Percentiles rank a stretch among this genome's conserved stretches.
These are phyloP conservation scores for Calyptomena viridis DNA, from an alignment of 2,113 vertebrate species.

Conservation along the genomic window DNA sequence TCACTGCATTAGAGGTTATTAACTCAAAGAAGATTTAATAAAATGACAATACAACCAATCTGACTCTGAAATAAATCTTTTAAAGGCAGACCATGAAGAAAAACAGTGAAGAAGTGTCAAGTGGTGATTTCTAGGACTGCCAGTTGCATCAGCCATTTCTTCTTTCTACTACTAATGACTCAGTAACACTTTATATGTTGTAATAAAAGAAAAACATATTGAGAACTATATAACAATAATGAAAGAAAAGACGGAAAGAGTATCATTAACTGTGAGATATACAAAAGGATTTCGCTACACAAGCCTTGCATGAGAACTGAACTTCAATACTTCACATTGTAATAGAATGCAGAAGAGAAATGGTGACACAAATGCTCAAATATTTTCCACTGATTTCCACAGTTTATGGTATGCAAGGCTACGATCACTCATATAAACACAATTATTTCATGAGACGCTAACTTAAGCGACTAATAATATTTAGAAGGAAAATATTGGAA, in stretches of 20 bases:
- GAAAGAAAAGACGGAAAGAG: neutral
- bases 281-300: neutral
- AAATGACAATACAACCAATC: neutral
- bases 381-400: neutral
- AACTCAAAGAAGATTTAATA: slow-evolving; percentile 42
- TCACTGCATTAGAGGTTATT: slow-evolving; percentile 39
- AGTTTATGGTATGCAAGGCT: neutral
- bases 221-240: neutral
- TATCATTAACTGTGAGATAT: neutral
- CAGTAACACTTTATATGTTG: neutral
- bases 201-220: neutral
- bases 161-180: neutral
- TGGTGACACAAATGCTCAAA: neutral
- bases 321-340: neutral
- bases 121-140: neutral
- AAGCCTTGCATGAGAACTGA: neutral
- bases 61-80: slow-evolving; percentile 1
- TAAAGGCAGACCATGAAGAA: neutral
- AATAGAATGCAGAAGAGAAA: neutral
- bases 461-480: neutral
- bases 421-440: neutral
- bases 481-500: neutral
- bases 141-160: neutral
- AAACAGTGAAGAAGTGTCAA: neutral
- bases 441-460: neutral